Conservation (phyloP, 2,888 invertebrate species). For the Hirtodrosophila duncani region DNA sequence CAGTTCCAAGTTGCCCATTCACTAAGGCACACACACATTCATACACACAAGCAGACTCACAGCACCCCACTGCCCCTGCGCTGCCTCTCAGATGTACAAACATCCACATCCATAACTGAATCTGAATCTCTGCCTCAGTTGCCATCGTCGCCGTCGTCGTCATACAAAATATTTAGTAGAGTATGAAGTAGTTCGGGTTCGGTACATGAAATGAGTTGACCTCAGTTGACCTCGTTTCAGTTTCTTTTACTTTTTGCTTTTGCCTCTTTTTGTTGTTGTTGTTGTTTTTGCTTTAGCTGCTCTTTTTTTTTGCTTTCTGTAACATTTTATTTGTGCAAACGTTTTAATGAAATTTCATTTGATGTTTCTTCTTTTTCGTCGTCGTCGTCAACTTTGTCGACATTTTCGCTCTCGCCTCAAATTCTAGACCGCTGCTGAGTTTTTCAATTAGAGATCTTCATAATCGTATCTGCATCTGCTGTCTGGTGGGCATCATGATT, state of each 20-base stretch:
- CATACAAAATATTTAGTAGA: constrained; percentile 75
- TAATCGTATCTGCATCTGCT: constrained; percentile 43
- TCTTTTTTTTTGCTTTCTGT: constrained; percentile 54
- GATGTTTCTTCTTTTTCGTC: constrained; percentile 33
- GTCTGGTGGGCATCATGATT: constrained; percentile 4
- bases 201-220: constrained; percentile 76
- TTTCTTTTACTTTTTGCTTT: constrained; percentile 56
- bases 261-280: constrained; percentile 4
- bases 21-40: constrained; percentile 25
- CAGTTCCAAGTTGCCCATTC: constrained; percentile 56
- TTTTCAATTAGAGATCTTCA: constrained; percentile 72
- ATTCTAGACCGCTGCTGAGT: constrained; percentile 45
- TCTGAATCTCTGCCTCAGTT: constrained; percentile 25
- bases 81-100: no score
- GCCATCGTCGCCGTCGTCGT: constrained; percentile 42
- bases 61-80: constrained; percentile 1
- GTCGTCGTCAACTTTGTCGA: constrained; percentile 4
- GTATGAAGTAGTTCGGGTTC: constrained; percentile 76
- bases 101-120: constrained; percentile 2
- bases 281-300: constrained; percentile 1
- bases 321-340: constrained; percentile 70
- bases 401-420: constrained; percentile 32
- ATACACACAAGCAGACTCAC: constrained; percentile 23
- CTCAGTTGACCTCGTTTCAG: constrained; percentile 76
- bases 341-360: constrained; percentile 68